Percentiles rank a stretch among this genome's conserved stretches.
Conservation (phyloP, 2,797 vertebrate genomes). For the Siniperca undulata region DNA sequence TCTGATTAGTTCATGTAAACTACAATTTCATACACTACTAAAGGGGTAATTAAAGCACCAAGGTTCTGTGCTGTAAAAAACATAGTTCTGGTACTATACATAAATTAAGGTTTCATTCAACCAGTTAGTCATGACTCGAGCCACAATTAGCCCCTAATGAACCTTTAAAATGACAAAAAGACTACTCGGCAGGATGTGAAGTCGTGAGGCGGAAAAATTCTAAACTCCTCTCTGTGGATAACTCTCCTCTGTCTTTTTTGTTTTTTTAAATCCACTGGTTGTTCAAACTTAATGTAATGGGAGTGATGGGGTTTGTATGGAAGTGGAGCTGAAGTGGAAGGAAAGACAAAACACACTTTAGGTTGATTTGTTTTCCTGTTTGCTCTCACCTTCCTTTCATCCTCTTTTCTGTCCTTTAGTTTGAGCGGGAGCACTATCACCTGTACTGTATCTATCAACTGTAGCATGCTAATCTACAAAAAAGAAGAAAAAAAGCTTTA, state of each 20-base stretch:
- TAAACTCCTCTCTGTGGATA: neutral
- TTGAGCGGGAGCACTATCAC: slow-evolving; percentile 47
- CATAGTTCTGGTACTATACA: neutral
- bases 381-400: neutral
- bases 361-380: neutral
- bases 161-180: neutral
- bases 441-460: slow-evolving; percentile 70
- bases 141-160: neutral
- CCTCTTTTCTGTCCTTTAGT: slow-evolving; percentile 15
- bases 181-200: neutral
- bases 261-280: neutral
- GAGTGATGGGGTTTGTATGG: neutral
- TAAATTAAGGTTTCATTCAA: neutral
- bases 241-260: neutral
- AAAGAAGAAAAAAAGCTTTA: slow-evolving; percentile 24
- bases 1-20: neutral
- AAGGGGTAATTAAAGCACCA: too few relatives aligned
- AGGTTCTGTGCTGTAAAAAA: too few relatives aligned
- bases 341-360: neutral
- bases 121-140: neutral
- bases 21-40: neutral
- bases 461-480: slow-evolving; percentile 71
- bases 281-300: too few relatives aligned
- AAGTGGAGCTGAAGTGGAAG: neutral
- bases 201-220: neutral